phyloP scores from a whole-genome alignment of 2,797 vertebrate species.

The Acanthiza pusilla region DNA sequence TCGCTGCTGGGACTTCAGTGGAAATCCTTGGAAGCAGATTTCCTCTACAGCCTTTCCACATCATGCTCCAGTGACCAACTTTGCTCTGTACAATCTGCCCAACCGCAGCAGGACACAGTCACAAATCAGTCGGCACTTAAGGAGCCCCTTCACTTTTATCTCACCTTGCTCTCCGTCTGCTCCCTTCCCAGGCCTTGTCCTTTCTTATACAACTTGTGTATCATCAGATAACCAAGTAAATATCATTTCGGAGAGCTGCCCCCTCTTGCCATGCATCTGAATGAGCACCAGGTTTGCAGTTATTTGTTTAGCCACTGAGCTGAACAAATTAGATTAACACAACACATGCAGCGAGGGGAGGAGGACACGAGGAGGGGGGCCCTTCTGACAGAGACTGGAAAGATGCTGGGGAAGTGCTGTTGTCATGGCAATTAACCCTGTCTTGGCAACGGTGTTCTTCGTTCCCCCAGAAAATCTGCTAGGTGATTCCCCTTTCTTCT shows the following conservation, averaged over 20 bases:
- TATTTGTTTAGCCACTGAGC: constrained; percentile 69
- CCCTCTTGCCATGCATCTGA: constrained; percentile 52
- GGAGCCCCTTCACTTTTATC: constrained; percentile 10
- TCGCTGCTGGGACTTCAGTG: not conserved
- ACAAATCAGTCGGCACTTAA: not conserved
- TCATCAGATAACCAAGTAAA: constrained; percentile 51
- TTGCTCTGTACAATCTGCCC: not conserved
- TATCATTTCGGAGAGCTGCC: constrained; percentile 5
- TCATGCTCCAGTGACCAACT: not conserved
- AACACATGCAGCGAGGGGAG: constrained; percentile 51
- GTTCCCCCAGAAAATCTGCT: not conserved
- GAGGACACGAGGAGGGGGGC: not conserved
- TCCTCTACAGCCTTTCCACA: not conserved
- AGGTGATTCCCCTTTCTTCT: not conserved
- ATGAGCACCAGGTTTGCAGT: constrained; percentile 49
- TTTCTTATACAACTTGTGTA: constrained; percentile 4
- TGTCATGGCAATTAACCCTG: constrained; percentile 58
- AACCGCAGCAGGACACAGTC: not conserved
- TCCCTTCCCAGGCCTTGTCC: not conserved
- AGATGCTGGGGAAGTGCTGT: constrained; percentile 24
- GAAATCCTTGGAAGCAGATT: not conserved
- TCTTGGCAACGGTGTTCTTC: not conserved
- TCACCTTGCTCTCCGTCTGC: not conserved
- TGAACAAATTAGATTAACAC: constrained; percentile 72
- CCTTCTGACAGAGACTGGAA: not conserved